These are phyloP conservation scores for Periophthalmodon schlosseri DNA, from an alignment of 2,113 vertebrate genomes.

Conservation along the genomic window DNA sequence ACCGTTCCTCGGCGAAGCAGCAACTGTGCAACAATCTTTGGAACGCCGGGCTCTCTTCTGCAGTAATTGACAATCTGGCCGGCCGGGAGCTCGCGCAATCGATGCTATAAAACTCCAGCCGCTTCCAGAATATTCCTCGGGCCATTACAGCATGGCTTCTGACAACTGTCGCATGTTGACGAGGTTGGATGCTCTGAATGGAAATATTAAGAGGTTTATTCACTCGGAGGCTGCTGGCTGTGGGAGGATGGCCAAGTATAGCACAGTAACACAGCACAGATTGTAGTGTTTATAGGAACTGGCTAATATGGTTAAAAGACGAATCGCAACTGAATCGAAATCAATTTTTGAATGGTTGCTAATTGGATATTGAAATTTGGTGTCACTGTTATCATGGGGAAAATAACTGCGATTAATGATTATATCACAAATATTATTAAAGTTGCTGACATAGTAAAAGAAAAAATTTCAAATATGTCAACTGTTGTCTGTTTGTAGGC, in stretches of 20 bases:
- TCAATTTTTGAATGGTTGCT: too few species aligned
- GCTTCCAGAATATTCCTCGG: constrained; percentile 29
- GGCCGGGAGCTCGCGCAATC: constrained; percentile 47
- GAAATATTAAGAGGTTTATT: constrained; percentile 1
- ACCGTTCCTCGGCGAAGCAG: constrained; percentile 53
- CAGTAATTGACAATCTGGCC: constrained; percentile 47
- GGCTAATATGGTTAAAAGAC: background rate
- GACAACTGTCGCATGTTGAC: constrained; percentile 22
- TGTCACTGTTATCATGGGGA: too few species aligned
- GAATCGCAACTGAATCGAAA: too few species aligned
- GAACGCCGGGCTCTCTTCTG: constrained; percentile 31
- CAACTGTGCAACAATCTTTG: constrained; percentile 58
- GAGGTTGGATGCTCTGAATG: constrained; percentile 3
- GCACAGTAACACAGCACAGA: background rate
- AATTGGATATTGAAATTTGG: too few species aligned
- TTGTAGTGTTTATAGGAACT: background rate
- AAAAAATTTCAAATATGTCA: too few species aligned
- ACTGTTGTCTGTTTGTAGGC: too few species aligned
- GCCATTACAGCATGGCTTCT: constrained; percentile 13
- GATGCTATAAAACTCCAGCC: constrained; percentile 39
- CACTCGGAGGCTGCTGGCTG: background rate
- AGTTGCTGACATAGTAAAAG: too few species aligned
- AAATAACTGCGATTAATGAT: too few species aligned
- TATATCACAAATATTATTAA: too few species aligned
- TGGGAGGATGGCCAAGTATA: background rate